These are phyloP conservation scores for Aphelenchoides fujianensis DNA, from an alignment of 1,140 invertebrate genomes.

Conservation along the genomic window DNA sequence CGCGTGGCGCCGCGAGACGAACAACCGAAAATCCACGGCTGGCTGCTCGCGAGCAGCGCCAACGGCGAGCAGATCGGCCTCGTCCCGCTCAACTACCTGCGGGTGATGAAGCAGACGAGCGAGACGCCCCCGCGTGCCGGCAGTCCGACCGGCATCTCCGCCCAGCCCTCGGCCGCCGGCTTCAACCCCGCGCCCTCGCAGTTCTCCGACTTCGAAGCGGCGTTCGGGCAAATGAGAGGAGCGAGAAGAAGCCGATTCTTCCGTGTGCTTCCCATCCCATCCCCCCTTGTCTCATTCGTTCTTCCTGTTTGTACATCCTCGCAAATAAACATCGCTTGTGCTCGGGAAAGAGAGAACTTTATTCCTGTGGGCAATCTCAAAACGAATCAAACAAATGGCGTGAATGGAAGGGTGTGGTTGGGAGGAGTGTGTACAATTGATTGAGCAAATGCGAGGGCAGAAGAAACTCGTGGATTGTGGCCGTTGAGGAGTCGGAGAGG, in stretches of 20 bases:
- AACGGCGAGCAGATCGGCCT: constrained; percentile 64
- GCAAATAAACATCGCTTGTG: too few species aligned
- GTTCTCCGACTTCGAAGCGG: not conserved
- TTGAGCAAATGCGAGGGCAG: not conserved
- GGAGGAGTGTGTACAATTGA: not conserved
- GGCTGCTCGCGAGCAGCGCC: constrained; percentile 63
- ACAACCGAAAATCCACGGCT: constrained; percentile 69
- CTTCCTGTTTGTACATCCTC: too few species aligned
- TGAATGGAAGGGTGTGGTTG: not conserved
- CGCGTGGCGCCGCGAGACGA: constrained; percentile 77
- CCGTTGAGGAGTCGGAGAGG: not conserved
- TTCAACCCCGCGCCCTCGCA: not conserved
- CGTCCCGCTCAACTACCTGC: constrained; percentile 67
- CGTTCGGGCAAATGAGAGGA: too few species aligned
- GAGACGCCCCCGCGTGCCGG: constrained; percentile 11
- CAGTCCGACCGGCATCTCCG: not conserved
- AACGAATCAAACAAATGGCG: too few species aligned
- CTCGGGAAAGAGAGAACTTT: too few species aligned
- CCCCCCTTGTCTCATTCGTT: too few species aligned
- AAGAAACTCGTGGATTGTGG: not conserved
- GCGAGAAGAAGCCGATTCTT: too few species aligned
- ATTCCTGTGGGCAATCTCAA: not conserved
- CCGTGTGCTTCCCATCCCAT: too few species aligned
- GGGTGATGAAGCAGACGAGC: constrained; percentile 49
- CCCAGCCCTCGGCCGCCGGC: not conserved